phyloP scores from a whole-genome alignment of 2,113 vertebrate species.

The Mirounga angustirostris region DNA sequence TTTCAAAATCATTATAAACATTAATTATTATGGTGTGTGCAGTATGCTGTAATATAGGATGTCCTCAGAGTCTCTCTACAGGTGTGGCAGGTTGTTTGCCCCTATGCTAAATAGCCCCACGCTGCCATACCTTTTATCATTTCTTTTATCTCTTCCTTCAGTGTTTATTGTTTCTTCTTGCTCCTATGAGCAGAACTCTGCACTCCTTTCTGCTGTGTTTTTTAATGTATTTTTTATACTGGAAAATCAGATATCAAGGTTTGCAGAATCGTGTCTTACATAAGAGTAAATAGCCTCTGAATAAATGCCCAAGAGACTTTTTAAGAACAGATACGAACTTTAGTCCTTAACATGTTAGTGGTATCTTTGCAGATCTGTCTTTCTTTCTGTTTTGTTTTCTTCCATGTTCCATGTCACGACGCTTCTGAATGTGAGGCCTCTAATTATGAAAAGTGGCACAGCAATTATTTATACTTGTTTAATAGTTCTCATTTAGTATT shows the following conservation, averaged over 20 bases:
- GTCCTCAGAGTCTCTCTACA: neutral
- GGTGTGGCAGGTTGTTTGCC: neutral
- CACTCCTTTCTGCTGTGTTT: neutral
- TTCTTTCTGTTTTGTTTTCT: neutral
- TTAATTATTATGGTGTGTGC: slow-evolving; percentile 54
- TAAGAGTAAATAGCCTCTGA: neutral
- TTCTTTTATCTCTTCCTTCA: slow-evolving; percentile 28
- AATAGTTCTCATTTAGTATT: neutral
- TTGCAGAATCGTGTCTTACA: neutral
- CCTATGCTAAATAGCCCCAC: neutral
- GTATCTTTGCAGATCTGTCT: neutral
- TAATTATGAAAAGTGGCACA: neutral
- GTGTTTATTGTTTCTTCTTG: neutral
- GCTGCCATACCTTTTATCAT: neutral
- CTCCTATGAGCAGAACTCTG: neutral
- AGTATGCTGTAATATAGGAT: slow-evolving; percentile 49
- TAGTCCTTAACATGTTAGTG: neutral
- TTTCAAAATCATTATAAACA: slow-evolving; percentile 67
- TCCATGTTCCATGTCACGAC: neutral
- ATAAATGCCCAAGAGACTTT: neutral
- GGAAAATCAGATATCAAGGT: neutral
- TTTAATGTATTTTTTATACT: neutral
- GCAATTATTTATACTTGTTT: neutral
- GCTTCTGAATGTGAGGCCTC: neutral
- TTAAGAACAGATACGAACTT: neutral